Evolutionary conservation across 2,797 vertebrate species (phyloP).

Genomic region (Anableps anableps): DNA sequence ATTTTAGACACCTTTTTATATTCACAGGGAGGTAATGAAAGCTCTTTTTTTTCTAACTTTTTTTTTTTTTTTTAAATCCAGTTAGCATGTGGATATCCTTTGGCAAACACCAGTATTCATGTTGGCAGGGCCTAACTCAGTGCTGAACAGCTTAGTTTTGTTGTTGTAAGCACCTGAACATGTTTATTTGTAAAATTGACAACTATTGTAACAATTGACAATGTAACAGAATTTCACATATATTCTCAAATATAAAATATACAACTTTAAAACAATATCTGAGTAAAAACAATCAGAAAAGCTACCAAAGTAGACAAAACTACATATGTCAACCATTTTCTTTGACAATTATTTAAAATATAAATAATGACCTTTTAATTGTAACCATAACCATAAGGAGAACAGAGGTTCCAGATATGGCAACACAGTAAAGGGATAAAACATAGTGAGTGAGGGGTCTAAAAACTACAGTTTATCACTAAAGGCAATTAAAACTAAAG

Average conservation of each 20-base stretch:
- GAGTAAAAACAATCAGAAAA: conserved; percentile 69
- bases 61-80: neutral
- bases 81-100: neutral
- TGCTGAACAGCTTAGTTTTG: neutral
- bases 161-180: neutral
- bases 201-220: neutral
- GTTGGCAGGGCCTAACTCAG: neutral
- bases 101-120: neutral
- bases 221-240: neutral
- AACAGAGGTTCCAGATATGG: conserved; percentile 50
- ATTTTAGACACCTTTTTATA: neutral
- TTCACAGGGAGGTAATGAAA: neutral
- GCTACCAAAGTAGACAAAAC: conserved; percentile 62
- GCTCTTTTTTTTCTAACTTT: rapidly evolving
- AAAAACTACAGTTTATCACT: conserved; percentile 5
- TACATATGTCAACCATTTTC: conserved; percentile 34
- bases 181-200: neutral
- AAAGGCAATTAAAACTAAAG: conserved; percentile 27
- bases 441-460: conserved; percentile 4
- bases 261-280: conserved; percentile 66
- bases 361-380: conserved; percentile 66
- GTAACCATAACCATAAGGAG: conserved; percentile 52
- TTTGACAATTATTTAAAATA: conserved; percentile 63
- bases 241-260: conserved; percentile 39
- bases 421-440: conserved; percentile 33